These are phyloP conservation scores for Cantharis lateralis DNA, from an alignment of 2,888 invertebrate genomes.

Conservation along the genomic window DNA sequence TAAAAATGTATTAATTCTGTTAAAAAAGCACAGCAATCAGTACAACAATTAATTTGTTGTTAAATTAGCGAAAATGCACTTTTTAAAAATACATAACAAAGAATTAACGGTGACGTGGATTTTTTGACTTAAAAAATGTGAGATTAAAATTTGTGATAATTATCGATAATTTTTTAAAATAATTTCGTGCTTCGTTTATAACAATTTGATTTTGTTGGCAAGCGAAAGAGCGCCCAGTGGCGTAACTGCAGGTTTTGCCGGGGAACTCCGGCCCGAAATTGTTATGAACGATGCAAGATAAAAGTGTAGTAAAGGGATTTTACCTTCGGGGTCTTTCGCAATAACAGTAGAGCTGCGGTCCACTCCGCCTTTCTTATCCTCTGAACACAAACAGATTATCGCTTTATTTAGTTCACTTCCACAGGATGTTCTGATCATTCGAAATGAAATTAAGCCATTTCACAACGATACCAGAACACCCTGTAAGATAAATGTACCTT, in stretches of 20 bases:
- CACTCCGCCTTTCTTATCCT: slow-evolving; percentile 91
- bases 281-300: slow-evolving; percentile 27
- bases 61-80: slow-evolving; percentile 11
- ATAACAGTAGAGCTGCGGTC: slow-evolving; percentile 93
- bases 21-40: slow-evolving; percentile 27
- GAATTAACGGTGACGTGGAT: background rate
- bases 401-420: slow-evolving; percentile 27
- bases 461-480: background rate
- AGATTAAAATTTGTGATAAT: background rate
- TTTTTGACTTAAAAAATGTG: background rate
- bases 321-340: slow-evolving; percentile 91
- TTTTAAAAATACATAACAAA: background rate
- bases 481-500: background rate
- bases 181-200: background rate
- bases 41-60: slow-evolving; percentile 15
- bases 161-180: background rate
- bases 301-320: slow-evolving; percentile 44
- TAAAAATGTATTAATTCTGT: slow-evolving; percentile 5
- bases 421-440: slow-evolving; percentile 21
- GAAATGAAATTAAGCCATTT: background rate
- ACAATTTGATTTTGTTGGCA: background rate
- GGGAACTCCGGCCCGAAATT: background rate
- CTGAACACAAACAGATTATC: slow-evolving; percentile 67
- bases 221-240: background rate
- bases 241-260: background rate